Evolutionary conservation across 2,113 vertebrate genomes (phyloP).

Genomic region (Elgaria multicarinata): DNA sequence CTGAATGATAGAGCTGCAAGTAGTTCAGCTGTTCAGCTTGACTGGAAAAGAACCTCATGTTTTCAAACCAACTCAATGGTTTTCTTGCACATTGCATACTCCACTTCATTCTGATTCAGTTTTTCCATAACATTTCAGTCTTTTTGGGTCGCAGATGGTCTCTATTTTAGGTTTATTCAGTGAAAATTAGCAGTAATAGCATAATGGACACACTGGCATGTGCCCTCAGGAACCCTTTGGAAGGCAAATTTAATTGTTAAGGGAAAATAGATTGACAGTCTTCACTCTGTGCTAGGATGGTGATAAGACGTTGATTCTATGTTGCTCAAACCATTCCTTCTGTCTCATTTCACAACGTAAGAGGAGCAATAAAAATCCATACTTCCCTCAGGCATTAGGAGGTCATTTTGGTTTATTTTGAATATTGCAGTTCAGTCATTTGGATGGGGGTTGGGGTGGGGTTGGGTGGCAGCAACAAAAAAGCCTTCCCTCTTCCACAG

Average conservation of each 20-base stretch:
- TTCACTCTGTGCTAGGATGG: not conserved
- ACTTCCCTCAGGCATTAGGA: no score
- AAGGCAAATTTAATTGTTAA: conserved; percentile 7
- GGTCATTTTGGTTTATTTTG: not conserved
- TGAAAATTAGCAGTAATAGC: not conserved
- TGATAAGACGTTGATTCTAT: not conserved
- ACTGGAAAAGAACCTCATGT: not conserved
- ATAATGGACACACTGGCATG: fast-evolving
- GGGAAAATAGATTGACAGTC: not conserved
- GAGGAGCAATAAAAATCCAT: not conserved
- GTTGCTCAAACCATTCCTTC: not conserved
- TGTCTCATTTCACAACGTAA: not conserved
- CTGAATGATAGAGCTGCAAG: not conserved
- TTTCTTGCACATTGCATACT: not conserved
- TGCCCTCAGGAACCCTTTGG: not conserved
- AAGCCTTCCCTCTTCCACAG: no score
- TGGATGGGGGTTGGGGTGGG: not conserved
- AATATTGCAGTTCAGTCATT: no score
- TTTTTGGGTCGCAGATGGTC: fast-evolving
- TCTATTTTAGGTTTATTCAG: not conserved
- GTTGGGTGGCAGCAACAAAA: no score
- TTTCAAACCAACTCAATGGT: not conserved
- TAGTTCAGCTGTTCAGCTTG: not conserved
- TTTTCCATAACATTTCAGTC: not conserved
- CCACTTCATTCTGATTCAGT: not conserved